Conservation (phyloP, 2,797 vertebrate species). For the Tadarida brasiliensis region DNA sequence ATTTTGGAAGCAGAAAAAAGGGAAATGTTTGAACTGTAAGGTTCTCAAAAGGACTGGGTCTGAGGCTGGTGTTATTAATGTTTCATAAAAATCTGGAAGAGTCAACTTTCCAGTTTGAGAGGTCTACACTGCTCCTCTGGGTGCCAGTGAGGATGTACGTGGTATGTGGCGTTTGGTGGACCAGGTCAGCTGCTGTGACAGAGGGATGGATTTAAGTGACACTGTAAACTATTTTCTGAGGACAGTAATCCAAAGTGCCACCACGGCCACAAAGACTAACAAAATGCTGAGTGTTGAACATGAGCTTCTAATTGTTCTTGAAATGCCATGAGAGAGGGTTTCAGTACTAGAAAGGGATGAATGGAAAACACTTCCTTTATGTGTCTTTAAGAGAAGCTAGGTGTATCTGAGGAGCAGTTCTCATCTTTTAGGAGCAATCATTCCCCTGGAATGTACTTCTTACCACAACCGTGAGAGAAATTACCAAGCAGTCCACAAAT, state of each 20-base stretch:
- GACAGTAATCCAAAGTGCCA: background rate
- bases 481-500: background rate
- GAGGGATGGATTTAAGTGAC: background rate
- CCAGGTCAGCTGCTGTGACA: background rate
- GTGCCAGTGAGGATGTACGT: background rate
- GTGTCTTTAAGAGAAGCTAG: background rate
- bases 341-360: background rate
- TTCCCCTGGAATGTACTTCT: background rate
- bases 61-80: slow-evolving; percentile 18
- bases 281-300: background rate
- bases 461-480: background rate
- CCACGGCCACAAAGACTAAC: background rate
- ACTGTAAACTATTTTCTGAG: background rate
- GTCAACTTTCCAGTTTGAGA: background rate
- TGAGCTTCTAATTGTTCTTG: slow-evolving; percentile 34
- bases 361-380: background rate
- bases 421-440: background rate
- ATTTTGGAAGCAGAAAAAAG: background rate
- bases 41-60: background rate
- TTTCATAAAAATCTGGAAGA: slow-evolving; percentile 37
- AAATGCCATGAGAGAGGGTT: background rate
- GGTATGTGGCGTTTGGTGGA: too few species aligned
- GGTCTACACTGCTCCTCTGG: background rate
- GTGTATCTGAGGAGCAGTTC: background rate
- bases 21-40: background rate